Evolutionary conservation across 2,797 vertebrate genomes (phyloP).

Genomic region (Myotis planiceps): DNA sequence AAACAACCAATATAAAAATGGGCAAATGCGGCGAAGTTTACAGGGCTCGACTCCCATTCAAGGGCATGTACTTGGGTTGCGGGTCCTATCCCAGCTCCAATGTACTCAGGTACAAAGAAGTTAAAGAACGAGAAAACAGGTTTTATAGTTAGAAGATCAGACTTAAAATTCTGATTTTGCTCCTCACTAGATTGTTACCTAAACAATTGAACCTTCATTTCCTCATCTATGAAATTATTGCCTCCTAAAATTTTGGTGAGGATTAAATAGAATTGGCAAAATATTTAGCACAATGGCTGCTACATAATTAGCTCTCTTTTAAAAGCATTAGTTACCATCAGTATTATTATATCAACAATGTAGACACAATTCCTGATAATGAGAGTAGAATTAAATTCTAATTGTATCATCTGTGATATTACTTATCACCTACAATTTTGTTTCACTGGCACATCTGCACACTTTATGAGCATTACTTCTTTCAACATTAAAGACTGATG

Average conservation of each 20-base stretch:
- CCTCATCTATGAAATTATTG: background rate
- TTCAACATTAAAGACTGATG: background rate
- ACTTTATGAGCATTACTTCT: background rate
- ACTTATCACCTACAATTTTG: background rate
- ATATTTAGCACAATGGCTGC: background rate
- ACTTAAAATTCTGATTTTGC: background rate
- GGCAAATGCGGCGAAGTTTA: too few species aligned
- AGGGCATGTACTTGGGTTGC: too few species aligned
- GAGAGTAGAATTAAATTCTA: background rate
- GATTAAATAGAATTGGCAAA: background rate
- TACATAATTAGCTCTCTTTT: background rate
- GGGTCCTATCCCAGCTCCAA: too few species aligned
- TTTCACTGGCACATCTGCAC: background rate
- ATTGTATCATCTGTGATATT: background rate
- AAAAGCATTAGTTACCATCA: background rate
- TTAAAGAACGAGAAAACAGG: background rate
- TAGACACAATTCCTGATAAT: background rate
- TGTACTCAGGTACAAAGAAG: background rate
- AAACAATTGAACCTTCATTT: background rate
- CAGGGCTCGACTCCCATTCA: too few species aligned
- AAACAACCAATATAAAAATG: too few species aligned
- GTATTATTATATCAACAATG: background rate
- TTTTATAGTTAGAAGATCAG: background rate
- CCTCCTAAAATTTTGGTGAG: background rate
- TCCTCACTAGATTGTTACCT: background rate